A percentile compares a stretch with the other conserved stretches of the same genome.
phyloP scores from a whole-genome alignment of 1,140 invertebrate genomes.

The Cotesia typhae region DNA sequence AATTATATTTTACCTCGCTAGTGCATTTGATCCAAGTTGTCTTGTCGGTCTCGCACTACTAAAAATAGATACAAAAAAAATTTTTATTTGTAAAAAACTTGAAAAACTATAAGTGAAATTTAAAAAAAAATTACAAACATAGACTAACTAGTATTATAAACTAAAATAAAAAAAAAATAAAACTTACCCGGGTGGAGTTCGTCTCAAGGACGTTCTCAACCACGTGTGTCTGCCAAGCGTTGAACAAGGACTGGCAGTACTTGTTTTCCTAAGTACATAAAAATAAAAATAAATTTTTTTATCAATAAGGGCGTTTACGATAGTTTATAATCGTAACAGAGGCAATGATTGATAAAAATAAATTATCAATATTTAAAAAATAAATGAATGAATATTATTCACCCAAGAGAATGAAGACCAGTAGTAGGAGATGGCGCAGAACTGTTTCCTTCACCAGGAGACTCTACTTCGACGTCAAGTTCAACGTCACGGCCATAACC shows the following conservation, averaged over 20 bases:
- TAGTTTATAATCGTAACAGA: not conserved
- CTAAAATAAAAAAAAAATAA: not conserved
- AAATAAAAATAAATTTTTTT: conserved; percentile 35
- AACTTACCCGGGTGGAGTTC: conserved; percentile 76
- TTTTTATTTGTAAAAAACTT: no score
- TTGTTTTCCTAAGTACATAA: conserved; percentile 41
- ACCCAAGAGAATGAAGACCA: conserved; percentile 52
- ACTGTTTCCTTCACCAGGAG: conserved; percentile 52
- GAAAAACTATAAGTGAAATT: no score
- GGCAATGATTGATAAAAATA: not conserved
- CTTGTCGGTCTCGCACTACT: conserved; percentile 30
- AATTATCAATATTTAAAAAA: no score
- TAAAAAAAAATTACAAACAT: no score
- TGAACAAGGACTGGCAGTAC: conserved; percentile 53
- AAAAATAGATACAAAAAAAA: conserved; percentile 13
- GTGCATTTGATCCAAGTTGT: conserved; percentile 78
- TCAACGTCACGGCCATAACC: conserved; percentile 47
- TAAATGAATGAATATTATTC: not conserved
- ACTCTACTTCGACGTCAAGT: conserved; percentile 49
- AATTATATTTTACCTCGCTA: conserved; percentile 76
- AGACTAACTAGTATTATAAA: not conserved
- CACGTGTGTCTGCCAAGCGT: conserved; percentile 77
- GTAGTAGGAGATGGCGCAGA: conserved; percentile 59
- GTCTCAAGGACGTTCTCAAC: conserved; percentile 77
- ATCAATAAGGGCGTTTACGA: conserved; percentile 2